phyloP scores from a whole-genome alignment of 2,797 vertebrate genomes.

The Basileuterus tristriatus region DNA sequence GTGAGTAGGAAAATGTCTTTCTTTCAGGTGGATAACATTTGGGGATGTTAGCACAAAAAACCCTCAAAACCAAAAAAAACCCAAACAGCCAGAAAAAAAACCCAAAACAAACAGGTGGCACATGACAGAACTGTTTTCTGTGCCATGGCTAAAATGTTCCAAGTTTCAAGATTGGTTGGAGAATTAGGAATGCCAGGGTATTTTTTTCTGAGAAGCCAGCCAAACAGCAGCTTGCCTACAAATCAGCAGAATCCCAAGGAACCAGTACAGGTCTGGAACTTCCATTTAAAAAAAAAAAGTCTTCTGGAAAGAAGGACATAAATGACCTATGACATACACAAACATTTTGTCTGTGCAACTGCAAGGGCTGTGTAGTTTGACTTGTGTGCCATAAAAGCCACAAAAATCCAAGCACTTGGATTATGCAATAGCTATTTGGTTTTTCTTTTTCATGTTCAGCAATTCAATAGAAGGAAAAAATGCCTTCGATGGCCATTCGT shows the following conservation, averaged over 20 bases:
- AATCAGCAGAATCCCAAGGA: neutral
- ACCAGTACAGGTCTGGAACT: neutral
- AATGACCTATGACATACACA: neutral
- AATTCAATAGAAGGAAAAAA: slow-evolving; percentile 40
- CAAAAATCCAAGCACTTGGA: neutral
- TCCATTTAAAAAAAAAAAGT: neutral
- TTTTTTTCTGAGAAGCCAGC: neutral
- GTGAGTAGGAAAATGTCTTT: neutral
- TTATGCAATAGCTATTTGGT: neutral
- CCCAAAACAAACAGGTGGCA: neutral
- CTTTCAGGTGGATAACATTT: neutral
- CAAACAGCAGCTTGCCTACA: neutral
- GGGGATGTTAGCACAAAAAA: neutral
- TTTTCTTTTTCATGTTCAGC: neutral
- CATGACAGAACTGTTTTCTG: neutral
- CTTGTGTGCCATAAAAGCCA: neutral
- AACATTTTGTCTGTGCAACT: neutral
- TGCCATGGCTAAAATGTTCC: neutral
- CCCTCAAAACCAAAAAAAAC: neutral
- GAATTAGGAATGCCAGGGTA: neutral
- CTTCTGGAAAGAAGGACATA: neutral
- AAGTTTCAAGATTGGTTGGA: neutral
- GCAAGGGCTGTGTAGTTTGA: neutral
- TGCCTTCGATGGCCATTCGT: neutral
- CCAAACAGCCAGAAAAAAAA: neutral